These are phyloP conservation scores for Anseranas semipalmata DNA, from an alignment of 2,113 vertebrate genomes.

Conservation along the genomic window DNA sequence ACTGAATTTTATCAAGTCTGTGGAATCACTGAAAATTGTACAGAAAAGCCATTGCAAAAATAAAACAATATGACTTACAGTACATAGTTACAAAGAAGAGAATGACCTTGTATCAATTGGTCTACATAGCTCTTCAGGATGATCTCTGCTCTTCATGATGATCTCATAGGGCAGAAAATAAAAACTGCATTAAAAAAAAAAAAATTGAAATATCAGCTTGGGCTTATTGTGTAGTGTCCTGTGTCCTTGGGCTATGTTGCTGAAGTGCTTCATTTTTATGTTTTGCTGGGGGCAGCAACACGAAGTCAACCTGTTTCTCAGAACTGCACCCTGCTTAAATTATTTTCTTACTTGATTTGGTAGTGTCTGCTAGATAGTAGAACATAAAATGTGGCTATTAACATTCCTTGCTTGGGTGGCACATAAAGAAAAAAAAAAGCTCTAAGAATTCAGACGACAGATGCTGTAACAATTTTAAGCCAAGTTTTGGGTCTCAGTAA, in stretches of 20 bases:
- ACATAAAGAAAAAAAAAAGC: not conserved
- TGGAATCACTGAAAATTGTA: not conserved
- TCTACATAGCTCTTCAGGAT: not conserved
- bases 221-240: not conserved
- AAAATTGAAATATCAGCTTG: not conserved
- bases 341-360: not conserved
- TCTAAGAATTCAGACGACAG: not conserved
- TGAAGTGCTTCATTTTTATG: not conserved
- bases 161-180: not conserved
- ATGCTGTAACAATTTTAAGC: conserved; percentile 26
- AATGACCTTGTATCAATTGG: not conserved
- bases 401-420: not conserved
- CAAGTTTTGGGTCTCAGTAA: conserved; percentile 1
- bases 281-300: not conserved
- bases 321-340: not conserved
- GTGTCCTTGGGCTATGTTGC: not conserved
- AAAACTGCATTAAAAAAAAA: not conserved
- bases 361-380: not conserved
- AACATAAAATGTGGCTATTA: not conserved
- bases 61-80: not conserved
- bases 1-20: not conserved
- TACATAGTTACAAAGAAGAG: not conserved
- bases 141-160: not conserved
- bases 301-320: not conserved
- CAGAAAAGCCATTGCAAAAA: not conserved